Conservation (phyloP, 2,113 vertebrate genomes). For the Cynopterus brachyotis region DNA sequence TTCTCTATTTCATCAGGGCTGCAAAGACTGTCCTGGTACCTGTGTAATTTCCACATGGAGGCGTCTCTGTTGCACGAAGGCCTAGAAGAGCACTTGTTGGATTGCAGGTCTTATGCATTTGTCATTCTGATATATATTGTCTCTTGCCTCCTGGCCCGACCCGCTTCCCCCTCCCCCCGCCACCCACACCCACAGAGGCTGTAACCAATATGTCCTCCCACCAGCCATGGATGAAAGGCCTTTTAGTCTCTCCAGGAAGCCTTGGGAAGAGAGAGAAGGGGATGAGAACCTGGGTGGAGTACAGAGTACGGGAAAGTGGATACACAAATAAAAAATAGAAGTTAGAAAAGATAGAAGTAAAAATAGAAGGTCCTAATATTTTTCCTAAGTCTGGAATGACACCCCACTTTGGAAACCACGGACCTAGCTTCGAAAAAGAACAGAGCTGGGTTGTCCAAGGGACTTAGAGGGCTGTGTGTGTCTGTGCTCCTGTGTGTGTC, state of each 20-base stretch:
- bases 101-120: not conserved
- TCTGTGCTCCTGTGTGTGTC: not conserved
- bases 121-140: not conserved
- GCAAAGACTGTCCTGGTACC: not conserved
- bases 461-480: not conserved
- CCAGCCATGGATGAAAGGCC: not conserved
- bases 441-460: not conserved
- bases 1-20: not conserved
- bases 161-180: no score
- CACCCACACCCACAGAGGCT: no score
- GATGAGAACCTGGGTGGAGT: not conserved
- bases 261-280: rapidly evolving
- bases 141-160: not conserved
- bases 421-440: not conserved
- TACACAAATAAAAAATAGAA: not conserved
- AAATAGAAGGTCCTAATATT: not conserved
- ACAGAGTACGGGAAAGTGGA: not conserved
- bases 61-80: not conserved
- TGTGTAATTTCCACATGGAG: not conserved
- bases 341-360: not conserved
- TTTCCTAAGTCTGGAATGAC: not conserved
- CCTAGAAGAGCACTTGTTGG: not conserved
- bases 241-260: not conserved
- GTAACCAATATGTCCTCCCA: not conserved
- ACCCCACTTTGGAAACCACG: not conserved